These are phyloP conservation scores for Drosophila eugracilis DNA, from an alignment of 1,140 invertebrate species.

Conservation along the genomic window DNA sequence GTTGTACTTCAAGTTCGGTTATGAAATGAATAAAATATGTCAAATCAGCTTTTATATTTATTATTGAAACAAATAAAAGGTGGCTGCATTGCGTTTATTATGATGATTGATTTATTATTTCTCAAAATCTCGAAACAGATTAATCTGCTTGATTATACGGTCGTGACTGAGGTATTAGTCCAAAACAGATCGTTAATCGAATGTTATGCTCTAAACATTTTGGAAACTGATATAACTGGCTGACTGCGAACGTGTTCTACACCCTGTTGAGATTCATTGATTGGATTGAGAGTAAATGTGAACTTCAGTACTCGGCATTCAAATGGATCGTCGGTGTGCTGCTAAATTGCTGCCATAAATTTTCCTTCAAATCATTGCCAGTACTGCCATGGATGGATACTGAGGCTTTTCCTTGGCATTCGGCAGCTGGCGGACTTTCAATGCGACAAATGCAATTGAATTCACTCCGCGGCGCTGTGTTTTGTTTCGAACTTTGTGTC, in stretches of 20 bases:
- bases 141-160: not conserved
- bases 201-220: slow-evolving; percentile 28
- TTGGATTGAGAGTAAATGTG: slow-evolving; percentile 15
- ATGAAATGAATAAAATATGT: too few species aligned
- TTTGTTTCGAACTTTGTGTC: slow-evolving; percentile 22
- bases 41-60: too few species aligned
- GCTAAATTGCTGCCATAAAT: slow-evolving; percentile 36
- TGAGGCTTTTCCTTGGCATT: slow-evolving; percentile 51
- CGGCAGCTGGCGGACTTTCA: slow-evolving; percentile 47
- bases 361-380: slow-evolving; percentile 48
- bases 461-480: slow-evolving; percentile 33
- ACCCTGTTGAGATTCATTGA: slow-evolving; percentile 11
- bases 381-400: slow-evolving; percentile 42
- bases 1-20: too few species aligned
- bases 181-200: slow-evolving; percentile 29
- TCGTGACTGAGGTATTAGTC: slow-evolving; percentile 10
- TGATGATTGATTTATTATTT: slow-evolving; percentile 11
- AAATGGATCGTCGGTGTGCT: slow-evolving; percentile 26
- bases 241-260: slow-evolving; percentile 5
- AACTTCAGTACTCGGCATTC: slow-evolving; percentile 8
- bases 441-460: slow-evolving; percentile 51
- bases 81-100: not conserved
- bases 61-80: not conserved
- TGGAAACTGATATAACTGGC: not conserved
- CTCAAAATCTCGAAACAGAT: slow-evolving; percentile 6